A percentile compares a stretch with the other conserved stretches of the same genome.
Evolutionary conservation across 2,888 invertebrate species (phyloP).

Genomic region (Panzeria rudis): DNA sequence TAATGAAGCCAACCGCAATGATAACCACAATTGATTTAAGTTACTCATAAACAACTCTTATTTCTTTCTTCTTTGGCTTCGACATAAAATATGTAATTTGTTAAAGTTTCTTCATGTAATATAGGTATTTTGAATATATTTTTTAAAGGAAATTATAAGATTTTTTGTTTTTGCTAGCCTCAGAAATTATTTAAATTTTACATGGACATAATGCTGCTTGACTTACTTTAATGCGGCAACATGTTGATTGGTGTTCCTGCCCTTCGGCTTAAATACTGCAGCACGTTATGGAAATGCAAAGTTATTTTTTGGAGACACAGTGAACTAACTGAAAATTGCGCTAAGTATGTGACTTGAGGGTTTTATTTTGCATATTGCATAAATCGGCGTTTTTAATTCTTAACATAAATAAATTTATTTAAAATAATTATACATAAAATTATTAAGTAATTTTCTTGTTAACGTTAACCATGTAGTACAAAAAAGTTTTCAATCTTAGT

Average conservation of each 20-base stretch:
- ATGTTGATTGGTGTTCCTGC: slow-evolving; percentile 61
- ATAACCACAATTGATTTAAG: slow-evolving; percentile 79
- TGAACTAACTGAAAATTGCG: slow-evolving; percentile 28
- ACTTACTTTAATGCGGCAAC: slow-evolving; percentile 44
- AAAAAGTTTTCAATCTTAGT: not conserved
- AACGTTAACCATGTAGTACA: slow-evolving; percentile 13
- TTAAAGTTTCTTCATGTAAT: slow-evolving; percentile 53
- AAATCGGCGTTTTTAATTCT: slow-evolving; percentile 31
- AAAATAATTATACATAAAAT: slow-evolving; percentile 52
- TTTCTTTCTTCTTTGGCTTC: not conserved
- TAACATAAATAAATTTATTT: slow-evolving; percentile 51
- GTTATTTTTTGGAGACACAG: slow-evolving; percentile 26
- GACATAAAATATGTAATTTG: slow-evolving; percentile 42
- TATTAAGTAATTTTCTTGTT: slow-evolving; percentile 71
- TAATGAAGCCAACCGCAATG: slow-evolving; percentile 10
- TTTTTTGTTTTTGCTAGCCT: slow-evolving; percentile 4
- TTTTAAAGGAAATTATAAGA: slow-evolving; percentile 29
- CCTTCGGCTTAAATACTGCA: slow-evolving; percentile 52
- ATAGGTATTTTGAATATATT: not conserved
- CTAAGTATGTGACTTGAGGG: slow-evolving; percentile 41
- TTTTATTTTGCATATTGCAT: slow-evolving; percentile 48
- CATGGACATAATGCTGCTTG: slow-evolving; percentile 40
- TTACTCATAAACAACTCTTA: slow-evolving; percentile 73
- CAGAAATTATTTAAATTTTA: slow-evolving; percentile 44
- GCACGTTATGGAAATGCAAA: slow-evolving; percentile 12